These are phyloP conservation scores for Cloeon dipterum DNA, from an alignment of 2,888 invertebrate genomes.

Conservation along the genomic window DNA sequence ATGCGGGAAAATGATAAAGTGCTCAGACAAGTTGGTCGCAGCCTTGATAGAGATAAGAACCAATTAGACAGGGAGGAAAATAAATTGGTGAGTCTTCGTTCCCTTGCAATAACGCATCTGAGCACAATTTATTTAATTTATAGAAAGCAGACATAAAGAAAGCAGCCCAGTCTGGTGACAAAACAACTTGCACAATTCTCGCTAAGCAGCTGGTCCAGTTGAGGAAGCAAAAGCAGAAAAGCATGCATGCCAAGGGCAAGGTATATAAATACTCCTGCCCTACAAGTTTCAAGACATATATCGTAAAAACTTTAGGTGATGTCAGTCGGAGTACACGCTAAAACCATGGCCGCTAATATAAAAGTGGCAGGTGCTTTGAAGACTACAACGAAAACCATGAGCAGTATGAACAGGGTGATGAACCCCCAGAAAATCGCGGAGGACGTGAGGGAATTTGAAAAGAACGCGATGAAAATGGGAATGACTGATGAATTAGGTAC, in stretches of 20 bases:
- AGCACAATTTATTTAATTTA: constrained; percentile 12
- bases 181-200: constrained; percentile 55
- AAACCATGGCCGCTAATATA: constrained; percentile 73
- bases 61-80: constrained; percentile 74
- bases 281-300: background rate
- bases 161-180: constrained; percentile 67
- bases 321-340: constrained; percentile 63
- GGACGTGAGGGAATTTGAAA: constrained; percentile 62
- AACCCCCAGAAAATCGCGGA: constrained; percentile 65
- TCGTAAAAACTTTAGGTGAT: constrained; percentile 37
- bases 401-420: constrained; percentile 64
- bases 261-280: constrained; percentile 18
- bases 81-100: constrained; percentile 37
- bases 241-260: constrained; percentile 61
- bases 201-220: constrained; percentile 77
- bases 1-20: constrained; percentile 62
- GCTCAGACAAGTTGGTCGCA: constrained; percentile 55
- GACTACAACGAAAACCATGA: constrained; percentile 74
- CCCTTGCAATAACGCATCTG: background rate
- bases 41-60: constrained; percentile 59
- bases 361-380: constrained; percentile 74
- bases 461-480: constrained; percentile 70
- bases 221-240: constrained; percentile 67
- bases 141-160: constrained; percentile 76
- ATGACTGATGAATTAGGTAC: constrained; percentile 92